These are phyloP conservation scores for Rapana venosa DNA, from an alignment of 2,888 invertebrate genomes.

Conservation along the genomic window DNA sequence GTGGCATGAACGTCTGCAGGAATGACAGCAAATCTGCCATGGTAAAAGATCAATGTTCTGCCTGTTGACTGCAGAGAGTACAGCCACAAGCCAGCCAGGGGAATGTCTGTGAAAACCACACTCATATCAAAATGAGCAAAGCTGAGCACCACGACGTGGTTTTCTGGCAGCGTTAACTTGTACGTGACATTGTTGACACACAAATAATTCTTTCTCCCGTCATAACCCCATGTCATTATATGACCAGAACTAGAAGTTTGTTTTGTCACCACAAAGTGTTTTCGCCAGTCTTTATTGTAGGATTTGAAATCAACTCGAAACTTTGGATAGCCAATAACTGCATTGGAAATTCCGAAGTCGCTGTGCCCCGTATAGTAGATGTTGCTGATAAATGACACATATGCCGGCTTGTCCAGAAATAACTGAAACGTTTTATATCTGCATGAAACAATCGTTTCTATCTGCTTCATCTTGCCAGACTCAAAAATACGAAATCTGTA, in stretches of 20 bases:
- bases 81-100: not conserved
- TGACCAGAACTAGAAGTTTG: not conserved
- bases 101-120: not conserved
- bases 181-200: not conserved
- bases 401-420: not conserved
- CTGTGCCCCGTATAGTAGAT: not conserved
- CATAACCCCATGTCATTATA: constrained; percentile 4
- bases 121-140: constrained; percentile 13
- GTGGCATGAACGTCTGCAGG: constrained; percentile 9
- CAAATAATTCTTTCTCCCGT: not conserved
- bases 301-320: constrained; percentile 11
- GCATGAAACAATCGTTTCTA: not conserved
- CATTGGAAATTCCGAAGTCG: not conserved
- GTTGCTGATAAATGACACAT: not conserved
- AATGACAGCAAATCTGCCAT: not conserved
- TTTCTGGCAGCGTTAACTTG: not conserved
- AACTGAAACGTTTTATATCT: not conserved
- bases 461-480: not conserved
- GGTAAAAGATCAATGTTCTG: not conserved
- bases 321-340: not conserved
- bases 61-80: not conserved
- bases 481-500: not conserved
- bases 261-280: not conserved
- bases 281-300: constrained; percentile 1
- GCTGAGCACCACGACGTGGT: constrained; percentile 11